Conservation (phyloP, 2,888 invertebrate genomes). For the Drosophila cyrtoloma region DNA sequence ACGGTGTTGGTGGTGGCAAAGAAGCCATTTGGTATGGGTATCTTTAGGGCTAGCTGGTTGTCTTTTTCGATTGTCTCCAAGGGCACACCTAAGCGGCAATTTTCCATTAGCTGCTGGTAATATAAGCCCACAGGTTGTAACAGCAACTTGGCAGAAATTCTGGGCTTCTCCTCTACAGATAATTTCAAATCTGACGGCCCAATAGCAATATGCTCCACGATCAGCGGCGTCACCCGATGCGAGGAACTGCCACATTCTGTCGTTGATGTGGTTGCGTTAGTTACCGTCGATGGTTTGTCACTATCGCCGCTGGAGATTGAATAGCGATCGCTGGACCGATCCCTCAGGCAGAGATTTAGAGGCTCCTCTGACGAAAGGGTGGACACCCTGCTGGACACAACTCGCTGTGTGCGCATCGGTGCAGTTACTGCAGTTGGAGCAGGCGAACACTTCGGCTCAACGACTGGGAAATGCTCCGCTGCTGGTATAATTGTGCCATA, state of each 20-base stretch:
- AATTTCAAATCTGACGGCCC: slow-evolving; percentile 87
- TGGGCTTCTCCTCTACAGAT: slow-evolving; percentile 28
- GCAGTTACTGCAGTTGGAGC: neutral
- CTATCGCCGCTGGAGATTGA: slow-evolving; percentile 84
- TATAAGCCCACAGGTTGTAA: slow-evolving; percentile 92
- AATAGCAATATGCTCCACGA: slow-evolving; percentile 14
- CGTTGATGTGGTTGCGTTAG: slow-evolving; percentile 81
- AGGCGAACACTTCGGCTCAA: slow-evolving; percentile 9
- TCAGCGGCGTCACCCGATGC: slow-evolving; percentile 51
- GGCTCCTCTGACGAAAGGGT: slow-evolving; percentile 88
- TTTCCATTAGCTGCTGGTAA: slow-evolving; percentile 90
- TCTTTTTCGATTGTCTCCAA: slow-evolving; percentile 84
- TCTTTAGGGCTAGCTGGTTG: slow-evolving; percentile 84
- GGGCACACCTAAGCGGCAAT: slow-evolving; percentile 82
- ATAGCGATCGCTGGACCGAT: slow-evolving; percentile 85
- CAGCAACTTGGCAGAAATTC: slow-evolving; percentile 86
- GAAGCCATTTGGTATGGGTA: slow-evolving; percentile 81
- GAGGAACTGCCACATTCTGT: slow-evolving; percentile 56
- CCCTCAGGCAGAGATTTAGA: slow-evolving; percentile 93
- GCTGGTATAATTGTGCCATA: slow-evolving; percentile 93
- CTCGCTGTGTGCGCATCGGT: slow-evolving; percentile 5
- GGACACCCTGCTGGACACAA: neutral
- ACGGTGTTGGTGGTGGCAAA: slow-evolving; percentile 56
- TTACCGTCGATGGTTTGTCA: slow-evolving; percentile 47
- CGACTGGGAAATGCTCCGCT: slow-evolving; percentile 13